Conservation (phyloP, 2,113 vertebrate species). For the Sorex araneus region DNA sequence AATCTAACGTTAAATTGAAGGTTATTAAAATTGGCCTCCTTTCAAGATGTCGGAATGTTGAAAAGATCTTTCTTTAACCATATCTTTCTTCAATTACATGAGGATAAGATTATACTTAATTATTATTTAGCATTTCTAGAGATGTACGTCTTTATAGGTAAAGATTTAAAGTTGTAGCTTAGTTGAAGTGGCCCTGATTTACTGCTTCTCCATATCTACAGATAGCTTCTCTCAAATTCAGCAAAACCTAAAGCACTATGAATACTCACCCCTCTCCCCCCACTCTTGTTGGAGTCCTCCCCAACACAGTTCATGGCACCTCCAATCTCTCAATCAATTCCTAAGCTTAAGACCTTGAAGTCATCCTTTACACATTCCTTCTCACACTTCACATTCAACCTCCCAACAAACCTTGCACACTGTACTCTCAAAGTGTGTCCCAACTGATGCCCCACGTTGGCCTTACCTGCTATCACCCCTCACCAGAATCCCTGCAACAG, state of each 20-base stretch:
- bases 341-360: background rate
- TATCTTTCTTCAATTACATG: constrained; percentile 70
- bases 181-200: constrained; percentile 10
- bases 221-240: background rate
- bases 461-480: background rate
- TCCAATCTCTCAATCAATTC: background rate
- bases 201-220: background rate
- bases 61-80: constrained; percentile 66
- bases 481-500: background rate
- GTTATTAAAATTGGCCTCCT: constrained; percentile 77
- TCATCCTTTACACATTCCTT: background rate
- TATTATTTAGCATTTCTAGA: constrained; percentile 72
- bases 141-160: constrained; percentile 38
- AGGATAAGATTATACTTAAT: constrained; percentile 76
- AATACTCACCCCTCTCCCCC: background rate
- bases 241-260: background rate
- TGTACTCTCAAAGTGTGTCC: background rate
- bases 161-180: constrained; percentile 42
- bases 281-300: background rate
- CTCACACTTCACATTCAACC: background rate
- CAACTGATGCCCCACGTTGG: background rate
- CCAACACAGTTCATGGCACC: background rate
- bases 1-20: constrained; percentile 80
- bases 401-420: background rate
- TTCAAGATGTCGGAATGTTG: constrained; percentile 73